Evolutionary conservation across 2,888 invertebrate genomes (phyloP).

Genomic region (Lepidocyrtinus sp.): DNA sequence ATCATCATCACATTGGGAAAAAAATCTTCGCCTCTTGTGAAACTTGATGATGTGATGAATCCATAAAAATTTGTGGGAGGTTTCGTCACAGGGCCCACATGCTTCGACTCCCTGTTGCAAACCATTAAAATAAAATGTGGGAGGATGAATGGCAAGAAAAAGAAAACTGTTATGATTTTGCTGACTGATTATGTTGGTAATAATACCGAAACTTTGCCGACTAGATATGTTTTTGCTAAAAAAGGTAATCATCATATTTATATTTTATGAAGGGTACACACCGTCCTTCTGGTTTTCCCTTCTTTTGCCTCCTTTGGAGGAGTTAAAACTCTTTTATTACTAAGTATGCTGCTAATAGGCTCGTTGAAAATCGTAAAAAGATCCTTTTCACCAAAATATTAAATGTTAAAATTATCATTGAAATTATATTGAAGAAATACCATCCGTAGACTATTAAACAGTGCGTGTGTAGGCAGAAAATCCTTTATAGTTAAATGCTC

Average conservation of each 20-base stretch:
- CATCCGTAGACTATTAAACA: neutral
- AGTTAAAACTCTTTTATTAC: conserved; percentile 32
- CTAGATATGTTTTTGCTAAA: conserved; percentile 32
- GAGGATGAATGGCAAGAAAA: neutral
- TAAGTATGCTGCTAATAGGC: conserved; percentile 50
- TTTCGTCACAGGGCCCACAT: neutral
- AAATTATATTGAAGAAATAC: neutral
- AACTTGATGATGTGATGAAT: conserved; percentile 7
- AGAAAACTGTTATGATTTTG: conserved; percentile 56
- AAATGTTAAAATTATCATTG: conserved; percentile 3
- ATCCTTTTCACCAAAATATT: neutral
- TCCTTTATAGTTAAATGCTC: conserved; percentile 15
- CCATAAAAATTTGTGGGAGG: conserved; percentile 9
- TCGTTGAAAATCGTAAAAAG: conserved; percentile 34
- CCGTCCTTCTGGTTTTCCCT: conserved; percentile 1
- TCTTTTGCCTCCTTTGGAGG: conserved; percentile 25
- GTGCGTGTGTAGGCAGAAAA: conserved; percentile 14
- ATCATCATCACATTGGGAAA: neutral
- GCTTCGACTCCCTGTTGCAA: neutral
- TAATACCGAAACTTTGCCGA: conserved; percentile 4
- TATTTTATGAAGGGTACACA: conserved; percentile 1
- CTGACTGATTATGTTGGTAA: conserved; percentile 49
- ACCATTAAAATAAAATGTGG: neutral
- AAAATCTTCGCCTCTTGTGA: neutral
- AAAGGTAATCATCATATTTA: neutral